Conservation (phyloP, 2,113 vertebrate genomes). For the Aegotheles bennettii region DNA sequence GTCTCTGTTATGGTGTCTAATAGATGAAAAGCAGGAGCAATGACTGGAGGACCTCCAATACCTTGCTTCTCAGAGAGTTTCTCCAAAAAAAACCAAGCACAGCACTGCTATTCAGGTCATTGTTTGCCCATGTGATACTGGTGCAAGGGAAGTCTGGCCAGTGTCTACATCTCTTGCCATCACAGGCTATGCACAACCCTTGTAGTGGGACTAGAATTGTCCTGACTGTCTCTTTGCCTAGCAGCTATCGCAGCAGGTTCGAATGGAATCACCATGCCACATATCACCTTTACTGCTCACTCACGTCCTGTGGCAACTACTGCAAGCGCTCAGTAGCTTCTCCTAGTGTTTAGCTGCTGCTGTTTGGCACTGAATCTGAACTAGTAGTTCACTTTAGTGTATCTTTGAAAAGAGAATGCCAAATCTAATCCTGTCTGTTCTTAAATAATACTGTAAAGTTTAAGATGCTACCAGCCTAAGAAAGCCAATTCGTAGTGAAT, state of each 20-base stretch:
- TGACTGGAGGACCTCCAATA: not conserved
- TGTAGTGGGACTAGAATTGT: rapidly evolving
- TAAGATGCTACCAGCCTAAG: not conserved
- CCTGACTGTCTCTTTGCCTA: not conserved
- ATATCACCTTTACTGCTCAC: not conserved
- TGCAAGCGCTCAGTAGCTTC: not conserved
- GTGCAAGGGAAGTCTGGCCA: not conserved
- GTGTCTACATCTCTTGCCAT: not conserved
- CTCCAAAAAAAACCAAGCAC: not conserved
- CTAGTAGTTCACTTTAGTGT: not conserved
- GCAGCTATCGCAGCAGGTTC: not conserved
- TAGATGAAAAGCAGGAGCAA: not conserved
- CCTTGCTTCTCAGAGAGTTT: not conserved
- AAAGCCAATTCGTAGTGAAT: not conserved
- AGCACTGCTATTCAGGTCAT: not conserved
- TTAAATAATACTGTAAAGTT: not conserved
- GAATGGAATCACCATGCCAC: not conserved
- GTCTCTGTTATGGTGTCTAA: not conserved
- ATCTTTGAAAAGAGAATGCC: not conserved
- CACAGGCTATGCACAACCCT: not conserved
- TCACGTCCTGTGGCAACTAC: not conserved
- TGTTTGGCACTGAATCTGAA: not conserved
- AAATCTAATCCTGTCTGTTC: not conserved
- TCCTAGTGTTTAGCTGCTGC: not conserved
- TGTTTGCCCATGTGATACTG: not conserved